phyloP scores from a whole-genome alignment of 2,888 invertebrate genomes.

The Bombyx huttoni region DNA sequence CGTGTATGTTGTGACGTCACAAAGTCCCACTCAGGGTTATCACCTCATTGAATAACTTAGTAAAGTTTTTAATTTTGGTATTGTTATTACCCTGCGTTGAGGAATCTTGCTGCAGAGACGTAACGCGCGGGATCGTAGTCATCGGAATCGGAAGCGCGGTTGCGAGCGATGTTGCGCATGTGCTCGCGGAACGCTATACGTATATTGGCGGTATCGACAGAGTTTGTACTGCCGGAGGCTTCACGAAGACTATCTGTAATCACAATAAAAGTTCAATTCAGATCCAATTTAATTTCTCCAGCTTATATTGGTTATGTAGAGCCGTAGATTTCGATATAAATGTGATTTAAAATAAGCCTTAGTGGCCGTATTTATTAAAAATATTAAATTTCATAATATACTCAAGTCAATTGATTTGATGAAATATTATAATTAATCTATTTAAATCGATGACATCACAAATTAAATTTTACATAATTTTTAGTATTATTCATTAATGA shows the following conservation, averaged over 20 bases:
- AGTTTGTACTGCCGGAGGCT: constrained; percentile 16
- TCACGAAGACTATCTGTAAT: constrained; percentile 33
- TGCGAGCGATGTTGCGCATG: constrained; percentile 29
- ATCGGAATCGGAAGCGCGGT: constrained; percentile 25
- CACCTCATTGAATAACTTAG: too few relatives aligned
- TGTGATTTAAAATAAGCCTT: too few relatives aligned
- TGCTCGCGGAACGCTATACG: constrained; percentile 38
- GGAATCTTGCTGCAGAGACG: constrained; percentile 31
- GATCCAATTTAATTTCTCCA: background rate
- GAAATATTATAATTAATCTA: background rate
- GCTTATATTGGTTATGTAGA: background rate
- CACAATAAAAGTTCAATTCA: background rate
- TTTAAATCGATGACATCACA: too few relatives aligned
- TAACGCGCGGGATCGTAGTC: constrained; percentile 35
- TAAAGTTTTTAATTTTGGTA: too few relatives aligned
- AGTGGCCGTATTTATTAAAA: too few relatives aligned
- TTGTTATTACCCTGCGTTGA: constrained; percentile 12
- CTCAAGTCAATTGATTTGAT: too few relatives aligned
- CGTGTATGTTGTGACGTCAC: background rate
- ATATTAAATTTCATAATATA: too few relatives aligned
- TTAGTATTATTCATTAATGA: too few relatives aligned
- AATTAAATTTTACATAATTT: too few relatives aligned
- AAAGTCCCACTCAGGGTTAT: too few relatives aligned
- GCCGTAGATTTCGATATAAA: background rate
- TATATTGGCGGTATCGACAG: constrained; percentile 17